phyloP scores from a whole-genome alignment of 2,113 vertebrate genomes.

The Heteronetta atricapilla region DNA sequence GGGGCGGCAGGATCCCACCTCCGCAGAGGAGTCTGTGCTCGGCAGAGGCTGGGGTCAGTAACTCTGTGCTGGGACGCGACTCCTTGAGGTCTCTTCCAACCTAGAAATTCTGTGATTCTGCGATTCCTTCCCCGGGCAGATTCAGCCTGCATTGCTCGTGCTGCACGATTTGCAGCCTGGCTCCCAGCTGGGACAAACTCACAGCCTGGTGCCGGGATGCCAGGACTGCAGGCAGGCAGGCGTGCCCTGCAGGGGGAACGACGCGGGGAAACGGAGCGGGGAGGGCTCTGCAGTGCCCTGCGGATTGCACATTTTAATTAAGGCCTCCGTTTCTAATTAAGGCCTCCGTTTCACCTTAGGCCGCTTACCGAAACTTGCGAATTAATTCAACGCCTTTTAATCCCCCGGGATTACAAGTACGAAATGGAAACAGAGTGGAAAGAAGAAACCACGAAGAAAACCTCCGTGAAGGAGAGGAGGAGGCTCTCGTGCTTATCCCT shows the following conservation, averaged over 20 bases:
- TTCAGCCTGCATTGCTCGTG: background rate
- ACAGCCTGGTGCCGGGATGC: background rate
- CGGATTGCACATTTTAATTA: background rate
- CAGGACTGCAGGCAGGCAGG: background rate
- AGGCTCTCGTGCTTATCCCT: too few species aligned
- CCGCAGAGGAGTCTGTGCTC: rapidly evolving
- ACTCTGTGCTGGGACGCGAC: rapidly evolving
- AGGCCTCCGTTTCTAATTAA: background rate
- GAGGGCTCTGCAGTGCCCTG: background rate
- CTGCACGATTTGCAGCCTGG: background rate
- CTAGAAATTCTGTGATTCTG: too few species aligned
- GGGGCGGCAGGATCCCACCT: background rate
- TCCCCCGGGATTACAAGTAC: background rate
- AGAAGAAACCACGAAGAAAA: background rate
- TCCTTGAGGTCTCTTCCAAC: too few species aligned
- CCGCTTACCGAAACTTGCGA: background rate
- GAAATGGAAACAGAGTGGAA: background rate
- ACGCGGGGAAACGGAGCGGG: background rate
- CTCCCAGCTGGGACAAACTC: background rate
- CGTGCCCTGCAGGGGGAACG: background rate
- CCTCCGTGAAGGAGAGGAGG: too few species aligned
- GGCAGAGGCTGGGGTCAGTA: background rate
- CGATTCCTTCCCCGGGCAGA: rapidly evolving
- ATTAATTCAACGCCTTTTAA: background rate
- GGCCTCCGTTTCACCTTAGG: background rate